phyloP scores from a whole-genome alignment of 2,113 vertebrate species.

The Protomyctophum bolini region DNA sequence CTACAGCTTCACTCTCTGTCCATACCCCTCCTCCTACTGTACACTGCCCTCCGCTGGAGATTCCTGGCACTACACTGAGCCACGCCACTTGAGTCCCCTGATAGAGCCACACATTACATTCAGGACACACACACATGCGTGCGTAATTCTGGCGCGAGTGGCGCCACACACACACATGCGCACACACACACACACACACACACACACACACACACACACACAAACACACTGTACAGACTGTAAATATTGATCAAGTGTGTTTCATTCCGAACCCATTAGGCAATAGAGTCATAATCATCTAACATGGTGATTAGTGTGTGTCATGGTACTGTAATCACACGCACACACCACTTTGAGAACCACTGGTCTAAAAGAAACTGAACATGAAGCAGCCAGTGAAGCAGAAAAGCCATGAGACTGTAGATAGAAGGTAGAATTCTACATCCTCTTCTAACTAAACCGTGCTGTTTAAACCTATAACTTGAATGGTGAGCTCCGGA shows the following conservation, averaged over 20 bases:
- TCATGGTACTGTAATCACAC: conserved; percentile 45
- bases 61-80: background rate
- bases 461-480: conserved; percentile 46
- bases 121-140: conserved; percentile 1
- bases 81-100: background rate
- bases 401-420: conserved; percentile 57
- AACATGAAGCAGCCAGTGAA: conserved; percentile 47
- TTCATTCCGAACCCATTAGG: conserved; percentile 57
- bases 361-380: conserved; percentile 22
- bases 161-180: background rate
- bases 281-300: conserved; percentile 55
- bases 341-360: conserved; percentile 10
- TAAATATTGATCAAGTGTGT: conserved; percentile 69
- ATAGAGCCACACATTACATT: conserved; percentile 11
- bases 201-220: conserved; percentile 25
- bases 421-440: conserved; percentile 34
- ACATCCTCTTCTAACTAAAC: conserved; percentile 43
- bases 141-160: no score
- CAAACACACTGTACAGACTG: conserved; percentile 70
- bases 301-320: conserved; percentile 57
- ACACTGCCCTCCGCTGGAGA: conserved; percentile 48
- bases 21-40: conserved; percentile 31
- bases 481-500: conserved; percentile 51
- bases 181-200: conserved; percentile 12
- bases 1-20: background rate